Evolutionary conservation across 2,888 invertebrate genomes (phyloP).

Genomic region (Sphecodes monilicornis): DNA sequence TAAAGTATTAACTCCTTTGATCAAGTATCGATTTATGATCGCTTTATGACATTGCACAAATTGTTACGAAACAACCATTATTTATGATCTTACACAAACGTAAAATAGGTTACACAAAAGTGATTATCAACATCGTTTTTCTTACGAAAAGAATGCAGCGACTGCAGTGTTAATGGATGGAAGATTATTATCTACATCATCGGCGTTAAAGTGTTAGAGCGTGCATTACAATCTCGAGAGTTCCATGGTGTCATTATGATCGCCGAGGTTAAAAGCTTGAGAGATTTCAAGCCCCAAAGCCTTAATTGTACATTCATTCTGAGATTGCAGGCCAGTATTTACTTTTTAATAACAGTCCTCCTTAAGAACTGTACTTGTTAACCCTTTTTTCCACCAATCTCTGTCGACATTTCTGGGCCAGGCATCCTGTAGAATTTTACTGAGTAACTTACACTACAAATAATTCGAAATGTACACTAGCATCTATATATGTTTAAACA

Average conservation of each 20-base stretch:
- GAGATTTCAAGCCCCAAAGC: not conserved
- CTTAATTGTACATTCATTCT: not conserved
- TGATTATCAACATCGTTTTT: not conserved
- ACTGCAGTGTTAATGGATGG: not conserved
- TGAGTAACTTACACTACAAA: not conserved
- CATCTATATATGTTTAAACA: no score
- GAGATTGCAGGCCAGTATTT: not conserved
- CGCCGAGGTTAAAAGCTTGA: not conserved
- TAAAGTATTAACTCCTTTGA: not conserved
- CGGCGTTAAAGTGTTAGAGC: constrained; percentile 1
- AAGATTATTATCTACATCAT: constrained; percentile 7
- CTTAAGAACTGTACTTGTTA: not conserved
- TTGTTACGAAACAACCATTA: not conserved
- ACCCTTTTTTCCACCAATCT: not conserved
- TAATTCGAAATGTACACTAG: not conserved
- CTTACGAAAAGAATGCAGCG: not conserved
- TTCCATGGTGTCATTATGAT: not conserved
- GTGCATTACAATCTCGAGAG: not conserved
- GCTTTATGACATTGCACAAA: not conserved
- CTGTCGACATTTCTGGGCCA: not conserved
- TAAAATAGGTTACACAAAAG: not conserved
- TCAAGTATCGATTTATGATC: not conserved
- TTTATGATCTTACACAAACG: not conserved
- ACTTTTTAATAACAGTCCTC: not conserved
- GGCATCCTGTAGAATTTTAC: not conserved